Evolutionary conservation across 1,140 invertebrate species (phyloP), one percentile per base, ranked within the genome.

Genomic region (Colletes latitarsis): DNA sequence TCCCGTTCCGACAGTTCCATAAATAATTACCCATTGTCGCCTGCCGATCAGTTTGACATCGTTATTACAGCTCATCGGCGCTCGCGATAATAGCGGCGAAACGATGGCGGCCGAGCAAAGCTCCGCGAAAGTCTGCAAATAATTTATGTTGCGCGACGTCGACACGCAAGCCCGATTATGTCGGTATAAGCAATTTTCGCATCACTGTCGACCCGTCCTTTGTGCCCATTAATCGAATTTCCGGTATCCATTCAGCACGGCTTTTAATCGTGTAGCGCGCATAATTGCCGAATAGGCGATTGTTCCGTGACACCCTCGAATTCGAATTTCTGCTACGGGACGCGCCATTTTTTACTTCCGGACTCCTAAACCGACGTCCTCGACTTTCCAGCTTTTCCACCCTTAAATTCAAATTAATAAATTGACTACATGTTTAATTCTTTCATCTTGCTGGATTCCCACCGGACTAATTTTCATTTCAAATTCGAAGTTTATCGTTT

Each of bases 211-310:
- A 12, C n/a, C 21, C 1, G 17, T 30, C 17, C 67, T 70, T 77
- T 70, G 66, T 70, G 12, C 12, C 15, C 6, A 58, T 58, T 77
- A 77, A 77, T 77, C 41, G 66, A 77, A 77, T 77, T 60, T 77
- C 55, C 66, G 21, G 46, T 70, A 43, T 60, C 30, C 66, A 58
- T 70, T 77, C 66, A 49, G 17, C 21, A 10, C 12, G 3, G 19
- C 4, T 58, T 77, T 60, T 60, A 70, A 52, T 70, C 55, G 43
- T 21, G 55, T 60, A 17, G 21, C 12, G 21, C 6, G 4, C 19
- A 10, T 70, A 70, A 70, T 70, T 70, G 67, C 8, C 43, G 55
- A 60, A 49, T 41, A 17, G 14, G 19, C 30, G 30, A 30, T 30
- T 5, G 60, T 39, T 15, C 4, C 60, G 49, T 12, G 49, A 9